These are phyloP conservation scores for Tauraco hartlaubi DNA, from an alignment of 2,797 vertebrate species.

Conservation along the genomic window DNA sequence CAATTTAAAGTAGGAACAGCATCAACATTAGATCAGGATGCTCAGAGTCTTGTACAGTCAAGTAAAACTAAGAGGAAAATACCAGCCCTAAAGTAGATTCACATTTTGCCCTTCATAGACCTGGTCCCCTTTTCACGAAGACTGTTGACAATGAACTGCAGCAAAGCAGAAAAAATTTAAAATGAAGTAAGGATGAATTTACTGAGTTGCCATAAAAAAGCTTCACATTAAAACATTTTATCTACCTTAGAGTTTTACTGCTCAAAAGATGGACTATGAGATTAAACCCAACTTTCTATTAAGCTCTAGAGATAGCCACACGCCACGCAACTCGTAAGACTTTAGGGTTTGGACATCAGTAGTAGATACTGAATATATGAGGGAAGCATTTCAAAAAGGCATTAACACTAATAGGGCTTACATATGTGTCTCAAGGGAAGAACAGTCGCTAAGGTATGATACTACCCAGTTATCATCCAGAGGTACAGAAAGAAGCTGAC, in stretches of 20 bases:
- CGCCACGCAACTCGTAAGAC: background rate
- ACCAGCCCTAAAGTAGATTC: background rate
- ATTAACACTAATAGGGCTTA: conserved; percentile 35
- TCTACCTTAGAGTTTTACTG: conserved; percentile 42
- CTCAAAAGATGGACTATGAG: conserved; percentile 12
- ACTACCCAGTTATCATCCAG: background rate
- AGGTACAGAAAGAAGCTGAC: background rate
- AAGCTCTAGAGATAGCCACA: conserved; percentile 30
- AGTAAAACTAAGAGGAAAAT: background rate
- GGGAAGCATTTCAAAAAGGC: conserved; percentile 24
- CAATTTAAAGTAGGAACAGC: background rate
- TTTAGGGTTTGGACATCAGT: background rate
- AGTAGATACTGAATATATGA: background rate
- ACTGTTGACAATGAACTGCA: background rate
- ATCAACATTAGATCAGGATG: background rate
- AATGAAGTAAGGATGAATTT: background rate
- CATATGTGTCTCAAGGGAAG: conserved; percentile 17
- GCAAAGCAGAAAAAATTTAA: background rate
- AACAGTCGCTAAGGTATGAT: conserved; percentile 19
- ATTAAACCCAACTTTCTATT: conserved; percentile 47
- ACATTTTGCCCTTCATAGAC: background rate
- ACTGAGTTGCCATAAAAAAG: background rate
- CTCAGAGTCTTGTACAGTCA: background rate
- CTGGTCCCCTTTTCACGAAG: background rate
- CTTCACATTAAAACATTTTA: background rate